phyloP scores from a whole-genome alignment of 2,888 invertebrate genomes.

The Spialia ferax region DNA sequence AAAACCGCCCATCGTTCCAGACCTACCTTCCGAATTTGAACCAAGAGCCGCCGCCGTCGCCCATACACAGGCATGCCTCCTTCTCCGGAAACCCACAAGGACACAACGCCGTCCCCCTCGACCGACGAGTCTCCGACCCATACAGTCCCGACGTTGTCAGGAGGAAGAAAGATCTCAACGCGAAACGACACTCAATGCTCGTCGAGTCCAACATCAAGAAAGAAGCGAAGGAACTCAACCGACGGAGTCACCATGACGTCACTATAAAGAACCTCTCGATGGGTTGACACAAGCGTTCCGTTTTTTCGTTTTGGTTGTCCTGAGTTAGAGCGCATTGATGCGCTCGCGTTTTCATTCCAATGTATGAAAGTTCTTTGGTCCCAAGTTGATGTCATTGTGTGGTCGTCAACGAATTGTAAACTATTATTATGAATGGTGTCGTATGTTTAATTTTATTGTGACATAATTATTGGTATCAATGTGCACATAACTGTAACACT shows the following conservation, averaged over 20 bases:
- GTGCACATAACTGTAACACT: constrained; percentile 72
- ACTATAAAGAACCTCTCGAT: constrained; percentile 77
- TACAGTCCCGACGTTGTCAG: constrained; percentile 74
- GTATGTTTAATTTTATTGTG: constrained; percentile 43
- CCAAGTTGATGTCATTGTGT: constrained; percentile 9
- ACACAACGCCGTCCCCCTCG: constrained; percentile 55
- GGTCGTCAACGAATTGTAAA: constrained; percentile 37
- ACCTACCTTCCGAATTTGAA: constrained; percentile 75
- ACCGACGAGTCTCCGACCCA: constrained; percentile 76
- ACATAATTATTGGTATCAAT: constrained; percentile 49
- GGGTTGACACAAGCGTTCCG: constrained; percentile 68
- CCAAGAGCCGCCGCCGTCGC: constrained; percentile 61
- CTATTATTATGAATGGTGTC: constrained; percentile 31
- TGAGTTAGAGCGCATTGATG: constrained; percentile 40
- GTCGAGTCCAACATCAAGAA: constrained; percentile 73
- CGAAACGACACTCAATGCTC: constrained; percentile 78
- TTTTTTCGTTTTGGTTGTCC: constrained; percentile 45
- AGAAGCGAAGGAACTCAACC: constrained; percentile 72
- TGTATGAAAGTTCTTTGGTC: constrained; percentile 25
- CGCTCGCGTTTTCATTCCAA: constrained; percentile 36
- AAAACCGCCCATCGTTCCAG: constrained; percentile 86
- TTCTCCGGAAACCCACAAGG: constrained; percentile 58
- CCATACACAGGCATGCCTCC: constrained; percentile 66
- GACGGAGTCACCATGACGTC: constrained; percentile 74
- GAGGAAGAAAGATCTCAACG: constrained; percentile 73